Evolutionary conservation across 1,140 invertebrate species (phyloP).

Genomic region (Conopomorpha cramerella): DNA sequence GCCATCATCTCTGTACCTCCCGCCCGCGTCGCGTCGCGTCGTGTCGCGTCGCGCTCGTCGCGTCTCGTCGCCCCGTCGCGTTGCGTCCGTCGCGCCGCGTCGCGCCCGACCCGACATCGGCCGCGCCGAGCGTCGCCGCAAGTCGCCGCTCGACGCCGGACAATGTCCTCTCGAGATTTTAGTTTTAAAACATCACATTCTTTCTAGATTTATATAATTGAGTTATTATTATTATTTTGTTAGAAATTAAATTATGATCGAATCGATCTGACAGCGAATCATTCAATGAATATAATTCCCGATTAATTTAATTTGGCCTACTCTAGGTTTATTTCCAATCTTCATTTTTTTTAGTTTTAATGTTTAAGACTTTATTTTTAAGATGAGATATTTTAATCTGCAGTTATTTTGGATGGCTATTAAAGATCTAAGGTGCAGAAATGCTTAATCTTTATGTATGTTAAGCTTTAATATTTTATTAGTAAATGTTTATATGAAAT

Average conservation of each 20-base stretch:
- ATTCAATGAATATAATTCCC: constrained; percentile 34
- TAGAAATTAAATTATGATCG: constrained; percentile 11
- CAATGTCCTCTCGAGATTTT: constrained; percentile 13
- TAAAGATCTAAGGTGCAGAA: constrained; percentile 58
- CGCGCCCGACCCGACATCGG: constrained; percentile 4
- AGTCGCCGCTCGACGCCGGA: no score
- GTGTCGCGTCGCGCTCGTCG: no score
- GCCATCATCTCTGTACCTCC: no score
- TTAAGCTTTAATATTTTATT: constrained; percentile 62
- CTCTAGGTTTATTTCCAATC: constrained; percentile 34
- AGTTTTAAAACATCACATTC: constrained; percentile 28
- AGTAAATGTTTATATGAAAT: constrained; percentile 59
- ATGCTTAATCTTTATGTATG: constrained; percentile 61
- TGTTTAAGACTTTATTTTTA: constrained; percentile 57
- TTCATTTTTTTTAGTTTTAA: constrained; percentile 50
- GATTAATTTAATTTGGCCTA: constrained; percentile 42
- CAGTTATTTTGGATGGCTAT: constrained; percentile 59
- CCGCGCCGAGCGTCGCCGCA: no score
- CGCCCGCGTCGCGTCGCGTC: no score
- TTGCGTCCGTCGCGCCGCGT: no score
- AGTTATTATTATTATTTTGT: constrained; percentile 19
- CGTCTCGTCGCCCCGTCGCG: no score
- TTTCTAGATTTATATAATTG: no score
- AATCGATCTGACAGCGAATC: constrained; percentile 30
- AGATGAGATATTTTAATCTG: constrained; percentile 58